Evolutionary conservation across 1,140 invertebrate genomes (phyloP), one percentile per base, ranked within the genome.

Genomic region (Eriosoma lanigerum): DNA sequence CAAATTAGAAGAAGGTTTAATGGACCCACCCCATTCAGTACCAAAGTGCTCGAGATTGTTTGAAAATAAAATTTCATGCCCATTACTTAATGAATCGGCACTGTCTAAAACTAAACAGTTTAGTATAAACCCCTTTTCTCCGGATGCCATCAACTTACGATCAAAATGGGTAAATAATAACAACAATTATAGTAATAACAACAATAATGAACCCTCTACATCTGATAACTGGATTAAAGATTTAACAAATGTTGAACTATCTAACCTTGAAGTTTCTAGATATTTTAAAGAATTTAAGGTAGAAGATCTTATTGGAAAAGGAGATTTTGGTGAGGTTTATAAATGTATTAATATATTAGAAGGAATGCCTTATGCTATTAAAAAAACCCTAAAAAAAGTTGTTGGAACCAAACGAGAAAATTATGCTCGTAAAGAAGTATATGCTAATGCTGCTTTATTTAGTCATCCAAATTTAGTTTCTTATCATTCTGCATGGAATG

Each of bases 401-500:
- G 91, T 92, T 52, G 93, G 93, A 15, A 92, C 91, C 83, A 88
- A 88, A 0, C 91, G 91, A 82, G 93, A 94, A 26, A 76, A 76
- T 60, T 76, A 89, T 76, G 94, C 95, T 0, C 85, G 96, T 80
- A 97, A 94, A 84, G 95, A 97, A 87, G 94, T 97, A 0, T 96
- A 95, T 85, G 95, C 96, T 0, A 95, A 97, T 85, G 94, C 94
- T 0, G 94, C 96, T 13, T 87, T 97, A 2, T 93, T 89, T 4
- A 94, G 94, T 85, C 94, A 96, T 84, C 91, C 93, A 78, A 93
- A 97, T 84, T 92, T 97, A n/a, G 94, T 97, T 1, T 89, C 94
- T 70, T 97, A 97, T 84, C 96, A 95, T 86, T 96, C 94, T 0
- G 94, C 95, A 1, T 97, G 96, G 96, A 93, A 94, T 50, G 96